These are phyloP conservation scores for Drosophila atroscutellata DNA, from an alignment of 2,888 invertebrate species.

Conservation along the genomic window DNA sequence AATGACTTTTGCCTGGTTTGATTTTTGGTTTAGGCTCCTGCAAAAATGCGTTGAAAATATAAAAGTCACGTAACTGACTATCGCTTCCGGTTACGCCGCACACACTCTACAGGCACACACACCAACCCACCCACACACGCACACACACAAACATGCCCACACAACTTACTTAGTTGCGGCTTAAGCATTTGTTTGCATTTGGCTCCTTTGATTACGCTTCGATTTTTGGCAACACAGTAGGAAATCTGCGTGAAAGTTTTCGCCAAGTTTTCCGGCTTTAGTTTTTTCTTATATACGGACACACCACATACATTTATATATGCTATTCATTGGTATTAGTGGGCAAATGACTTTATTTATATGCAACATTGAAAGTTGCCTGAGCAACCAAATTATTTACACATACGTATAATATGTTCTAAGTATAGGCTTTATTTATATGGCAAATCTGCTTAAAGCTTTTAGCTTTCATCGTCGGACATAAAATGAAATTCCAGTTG, in stretches of 20 bases:
- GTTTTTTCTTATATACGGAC: conserved; percentile 19
- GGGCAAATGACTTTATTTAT: conserved; percentile 76
- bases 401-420: background rate
- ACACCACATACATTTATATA: background rate
- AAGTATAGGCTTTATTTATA: conserved; percentile 27
- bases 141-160: conserved; percentile 12
- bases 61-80: conserved; percentile 77
- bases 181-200: conserved; percentile 75
- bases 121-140: conserved; percentile 16
- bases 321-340: conserved; percentile 47
- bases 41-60: conserved; percentile 74
- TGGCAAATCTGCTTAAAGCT: conserved; percentile 22
- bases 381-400: conserved; percentile 46
- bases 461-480: background rate
- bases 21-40: conserved; percentile 18
- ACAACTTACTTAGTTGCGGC: conserved; percentile 53
- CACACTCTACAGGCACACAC: conserved; percentile 46
- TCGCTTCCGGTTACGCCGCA: conserved; percentile 66
- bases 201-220: conserved; percentile 77
- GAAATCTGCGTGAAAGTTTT: conserved; percentile 61
- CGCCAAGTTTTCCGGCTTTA: conserved; percentile 50
- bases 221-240: conserved; percentile 57
- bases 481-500: background rate
- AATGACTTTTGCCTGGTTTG: conserved; percentile 35
- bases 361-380: conserved; percentile 66